These are phyloP conservation scores for Cyprinodon variegatus DNA, from an alignment of 2,113 vertebrate genomes.

Conservation along the genomic window DNA sequence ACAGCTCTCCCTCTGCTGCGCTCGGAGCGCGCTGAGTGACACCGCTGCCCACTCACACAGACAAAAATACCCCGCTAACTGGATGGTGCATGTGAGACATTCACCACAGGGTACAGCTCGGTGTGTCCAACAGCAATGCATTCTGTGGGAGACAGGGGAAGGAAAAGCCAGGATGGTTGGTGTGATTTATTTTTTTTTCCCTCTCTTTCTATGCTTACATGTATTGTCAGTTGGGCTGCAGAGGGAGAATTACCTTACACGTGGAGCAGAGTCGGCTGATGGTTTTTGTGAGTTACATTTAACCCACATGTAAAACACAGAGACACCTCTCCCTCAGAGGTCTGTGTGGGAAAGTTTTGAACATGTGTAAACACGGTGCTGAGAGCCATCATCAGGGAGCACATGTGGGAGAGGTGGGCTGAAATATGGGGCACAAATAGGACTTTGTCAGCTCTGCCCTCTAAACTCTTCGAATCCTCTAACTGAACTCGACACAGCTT, in stretches of 20 bases:
- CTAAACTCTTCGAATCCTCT: slow-evolving; percentile 59
- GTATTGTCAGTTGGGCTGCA: slow-evolving; percentile 39
- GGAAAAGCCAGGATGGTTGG: slow-evolving; percentile 42
- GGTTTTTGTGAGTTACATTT: slow-evolving; percentile 55
- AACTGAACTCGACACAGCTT: slow-evolving; percentile 74
- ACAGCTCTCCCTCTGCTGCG: slow-evolving; percentile 70
- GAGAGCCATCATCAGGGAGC: slow-evolving; percentile 53
- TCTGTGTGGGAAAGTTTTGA: slow-evolving; percentile 55
- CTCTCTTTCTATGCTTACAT: slow-evolving; percentile 24
- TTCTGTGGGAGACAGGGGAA: slow-evolving; percentile 36
- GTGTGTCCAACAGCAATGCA: slow-evolving; percentile 55
- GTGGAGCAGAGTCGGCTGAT: slow-evolving; percentile 51
- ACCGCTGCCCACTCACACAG: slow-evolving; percentile 74
- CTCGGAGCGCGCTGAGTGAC: slow-evolving; percentile 73
- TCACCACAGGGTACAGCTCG: slow-evolving; percentile 62
- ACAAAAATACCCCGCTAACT: slow-evolving; percentile 74
- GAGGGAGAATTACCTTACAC: slow-evolving; percentile 50
- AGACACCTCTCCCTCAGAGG: slow-evolving; percentile 56
- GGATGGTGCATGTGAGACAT: slow-evolving; percentile 73
- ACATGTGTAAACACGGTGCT: slow-evolving; percentile 62
- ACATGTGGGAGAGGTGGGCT: slow-evolving; percentile 74
- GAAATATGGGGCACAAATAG: slow-evolving; percentile 74
- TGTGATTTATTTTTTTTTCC: slow-evolving; percentile 16
- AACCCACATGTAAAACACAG: slow-evolving; percentile 48
- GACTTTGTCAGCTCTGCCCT: slow-evolving; percentile 62